These are phyloP conservation scores for Holocentrus rufus DNA, from an alignment of 2,797 vertebrate species.

Conservation along the genomic window DNA sequence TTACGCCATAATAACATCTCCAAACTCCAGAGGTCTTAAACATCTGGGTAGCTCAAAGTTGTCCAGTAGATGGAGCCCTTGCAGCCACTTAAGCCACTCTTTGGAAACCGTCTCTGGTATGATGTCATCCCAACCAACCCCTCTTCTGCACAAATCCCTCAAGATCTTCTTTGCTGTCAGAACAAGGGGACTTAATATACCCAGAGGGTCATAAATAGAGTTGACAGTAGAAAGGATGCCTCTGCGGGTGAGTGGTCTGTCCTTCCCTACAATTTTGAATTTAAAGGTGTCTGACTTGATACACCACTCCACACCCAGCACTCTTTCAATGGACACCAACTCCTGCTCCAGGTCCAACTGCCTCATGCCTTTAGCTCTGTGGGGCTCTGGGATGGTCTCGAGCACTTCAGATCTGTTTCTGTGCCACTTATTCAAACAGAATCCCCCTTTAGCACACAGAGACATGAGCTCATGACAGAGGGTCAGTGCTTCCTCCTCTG, in stretches of 20 bases:
- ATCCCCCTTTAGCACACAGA: conserved; percentile 20
- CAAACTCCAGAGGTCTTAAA: conserved; percentile 8
- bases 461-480: conserved; percentile 5
- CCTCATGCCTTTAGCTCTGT: not conserved
- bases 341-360: conserved; percentile 16
- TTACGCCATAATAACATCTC: not conserved
- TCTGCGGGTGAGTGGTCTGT: conserved; percentile 17
- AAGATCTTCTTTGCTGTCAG: conserved; percentile 24
- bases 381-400: not conserved
- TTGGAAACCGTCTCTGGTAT: not conserved
- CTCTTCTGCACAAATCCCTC: conserved; percentile 11
- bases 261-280: conserved; percentile 3
- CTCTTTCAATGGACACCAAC: conserved; percentile 1
- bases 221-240: conserved; percentile 23
- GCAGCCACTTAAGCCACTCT: conserved; percentile 1
- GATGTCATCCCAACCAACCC: conserved; percentile 18
- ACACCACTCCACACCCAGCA: conserved; percentile 29
- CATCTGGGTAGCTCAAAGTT: not conserved
- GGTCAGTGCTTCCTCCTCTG: not conserved
- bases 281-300: conserved; percentile 18
- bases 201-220: conserved; percentile 18
- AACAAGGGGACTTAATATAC: conserved; percentile 15
- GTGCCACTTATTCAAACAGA: conserved; percentile 12
- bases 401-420: conserved; percentile 10
- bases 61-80: not conserved